Base-by-base conservation (phyloP, 2,888 invertebrate species). In the Pharmacophagus antenor region DNA sequence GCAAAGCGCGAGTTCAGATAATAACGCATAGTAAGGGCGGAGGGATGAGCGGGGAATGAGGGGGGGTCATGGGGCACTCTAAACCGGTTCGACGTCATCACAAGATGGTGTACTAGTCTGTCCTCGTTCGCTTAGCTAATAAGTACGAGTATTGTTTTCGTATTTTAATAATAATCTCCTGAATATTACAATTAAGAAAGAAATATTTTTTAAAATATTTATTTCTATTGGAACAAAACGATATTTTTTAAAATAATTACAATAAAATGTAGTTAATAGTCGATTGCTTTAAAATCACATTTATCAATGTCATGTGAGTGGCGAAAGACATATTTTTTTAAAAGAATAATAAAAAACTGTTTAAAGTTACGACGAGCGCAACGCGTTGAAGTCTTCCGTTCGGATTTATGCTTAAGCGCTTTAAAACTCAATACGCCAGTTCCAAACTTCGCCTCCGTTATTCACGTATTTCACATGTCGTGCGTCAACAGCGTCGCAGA, bases 371-470 rank as follows among this genome's bases (percentile, higher is more conserved):
- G 51, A 52, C 65, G 63, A 65, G 55, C 63, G 57, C 61, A 56
- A 66, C 87, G 88, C 89, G 89, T 90, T 90, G 87, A 88, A 81
- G 84, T 90, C 89, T 88, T 87, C 78, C 77, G 75, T 77, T 78
- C 70, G 79, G 76, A 53, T 63, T 56, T 60, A 62, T 56, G 59
- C 64, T 64, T 57, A 62, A 57, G 54, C 66, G 58, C 63, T 63
- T 68, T 63, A 62, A 70, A 70, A 66, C 62, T 64, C 61, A 59
- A 64, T 54, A 52, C 63, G 55, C 50, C 25, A 56, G 18, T 49
- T 51, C 7, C 44, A 55, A 22, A 25, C n/a, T 22, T 18, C 42
- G 47, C 46, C 23, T 57, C 31, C 55, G 47, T 55, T 50, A 58
- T 37, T n/a, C n/a, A 37, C 55, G 47, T 55, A 46, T 56, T 37